Conservation (phyloP, 2,888 invertebrate species). For the Venustoraphidia nigricollis region DNA sequence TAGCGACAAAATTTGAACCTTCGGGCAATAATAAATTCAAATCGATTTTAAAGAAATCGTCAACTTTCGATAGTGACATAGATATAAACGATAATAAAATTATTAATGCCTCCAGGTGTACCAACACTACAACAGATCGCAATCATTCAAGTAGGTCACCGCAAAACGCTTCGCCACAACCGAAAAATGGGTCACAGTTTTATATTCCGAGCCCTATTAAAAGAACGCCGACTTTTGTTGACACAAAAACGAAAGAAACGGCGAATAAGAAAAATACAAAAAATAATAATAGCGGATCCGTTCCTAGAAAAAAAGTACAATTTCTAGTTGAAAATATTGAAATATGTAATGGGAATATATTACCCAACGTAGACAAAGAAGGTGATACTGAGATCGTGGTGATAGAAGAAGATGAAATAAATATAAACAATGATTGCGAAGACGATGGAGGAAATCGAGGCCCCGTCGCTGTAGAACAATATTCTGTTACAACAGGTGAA, state of each 20-base stretch:
- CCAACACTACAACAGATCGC: slow-evolving; percentile 16
- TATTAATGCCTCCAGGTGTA: slow-evolving; percentile 7
- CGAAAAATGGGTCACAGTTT: slow-evolving; percentile 36
- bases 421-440: background rate
- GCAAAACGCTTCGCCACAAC: slow-evolving; percentile 20
- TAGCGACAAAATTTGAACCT: slow-evolving; percentile 11
- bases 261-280: background rate
- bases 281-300: slow-evolving; percentile 11
- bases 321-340: slow-evolving; percentile 51
- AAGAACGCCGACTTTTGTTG: slow-evolving; percentile 26
- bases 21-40: slow-evolving; percentile 23
- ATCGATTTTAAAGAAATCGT: slow-evolving; percentile 36
- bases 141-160: slow-evolving; percentile 18
- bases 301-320: slow-evolving; percentile 52
- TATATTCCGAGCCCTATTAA: slow-evolving; percentile 38
- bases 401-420: background rate
- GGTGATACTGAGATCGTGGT: slow-evolving; percentile 6
- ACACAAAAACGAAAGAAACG: slow-evolving; percentile 20
- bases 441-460: background rate
- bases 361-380: slow-evolving; percentile 19
- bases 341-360: slow-evolving; percentile 10
- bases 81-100: too few species aligned
- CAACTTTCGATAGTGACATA: slow-evolving; percentile 21
- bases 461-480: background rate
- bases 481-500: background rate